These are phyloP conservation scores for Caenorhabditis macrosperma DNA, from an alignment of 2,888 invertebrate genomes.

Conservation along the genomic window DNA sequence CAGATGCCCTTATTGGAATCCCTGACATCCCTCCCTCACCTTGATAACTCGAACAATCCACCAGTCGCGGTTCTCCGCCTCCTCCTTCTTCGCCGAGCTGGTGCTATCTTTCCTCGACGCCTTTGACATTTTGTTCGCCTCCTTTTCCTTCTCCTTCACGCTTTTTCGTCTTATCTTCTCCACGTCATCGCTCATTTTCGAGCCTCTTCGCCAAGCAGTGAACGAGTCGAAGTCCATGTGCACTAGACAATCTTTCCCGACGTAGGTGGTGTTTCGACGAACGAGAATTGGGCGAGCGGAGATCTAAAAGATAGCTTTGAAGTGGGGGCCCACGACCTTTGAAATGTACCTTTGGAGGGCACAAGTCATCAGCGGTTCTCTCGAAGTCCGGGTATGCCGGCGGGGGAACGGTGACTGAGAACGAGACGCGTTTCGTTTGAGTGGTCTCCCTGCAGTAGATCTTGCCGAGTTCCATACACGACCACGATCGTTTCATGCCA, in stretches of 20 bases:
- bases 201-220: slow-evolving; percentile 71
- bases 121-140: slow-evolving; percentile 4
- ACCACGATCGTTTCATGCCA: slow-evolving; percentile 40
- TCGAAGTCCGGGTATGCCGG: slow-evolving; percentile 37
- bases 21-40: slow-evolving; percentile 10
- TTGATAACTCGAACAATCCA: slow-evolving; percentile 48
- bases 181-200: slow-evolving; percentile 63
- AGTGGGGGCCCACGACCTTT: background rate
- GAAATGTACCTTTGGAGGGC: slow-evolving; percentile 38
- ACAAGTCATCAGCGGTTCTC: slow-evolving; percentile 29
- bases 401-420: slow-evolving; percentile 46
- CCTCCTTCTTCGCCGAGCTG: slow-evolving; percentile 24
- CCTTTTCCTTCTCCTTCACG: slow-evolving; percentile 25
- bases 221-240: slow-evolving; percentile 75
- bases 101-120: slow-evolving; percentile 16
- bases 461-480: slow-evolving; percentile 44
- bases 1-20: background rate
- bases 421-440: slow-evolving; percentile 47
- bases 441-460: slow-evolving; percentile 26
- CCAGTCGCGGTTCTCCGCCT: slow-evolving; percentile 35
- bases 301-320: slow-evolving; percentile 24
- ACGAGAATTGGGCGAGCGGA: slow-evolving; percentile 59
- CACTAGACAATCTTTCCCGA: slow-evolving; percentile 28
- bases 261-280: slow-evolving; percentile 32
- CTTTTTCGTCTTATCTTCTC: slow-evolving; percentile 23